Conservation (phyloP, 2,888 invertebrate genomes). For the Teinopalpus imperialis region DNA sequence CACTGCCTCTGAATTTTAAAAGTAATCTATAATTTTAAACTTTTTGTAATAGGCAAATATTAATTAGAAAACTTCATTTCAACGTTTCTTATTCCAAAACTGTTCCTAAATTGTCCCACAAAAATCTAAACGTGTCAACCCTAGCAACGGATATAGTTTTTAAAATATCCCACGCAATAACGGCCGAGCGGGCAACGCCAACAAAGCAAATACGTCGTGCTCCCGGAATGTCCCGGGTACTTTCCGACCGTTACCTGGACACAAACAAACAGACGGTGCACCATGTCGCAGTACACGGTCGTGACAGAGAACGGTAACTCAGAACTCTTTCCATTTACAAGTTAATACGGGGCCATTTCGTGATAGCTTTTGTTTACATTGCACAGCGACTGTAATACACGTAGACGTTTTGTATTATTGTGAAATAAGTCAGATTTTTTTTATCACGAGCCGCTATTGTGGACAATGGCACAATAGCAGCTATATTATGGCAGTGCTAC, state of each 20-base stretch:
- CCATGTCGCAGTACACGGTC: conserved; percentile 6
- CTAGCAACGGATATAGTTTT: conserved; percentile 10
- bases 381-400: too few species aligned
- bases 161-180: conserved; percentile 22
- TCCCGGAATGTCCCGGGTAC: conserved; percentile 7
- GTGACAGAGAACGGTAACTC: conserved; percentile 18
- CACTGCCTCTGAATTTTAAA: too few species aligned
- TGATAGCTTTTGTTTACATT: conserved; percentile 4
- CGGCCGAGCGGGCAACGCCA: conserved; percentile 1
- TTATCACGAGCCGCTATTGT: too few species aligned
- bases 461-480: too few species aligned
- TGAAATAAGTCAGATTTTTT: too few species aligned
- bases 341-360: conserved; percentile 12
- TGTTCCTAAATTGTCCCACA: neutral
- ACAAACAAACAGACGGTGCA: neutral
- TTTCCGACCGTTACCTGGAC: conserved; percentile 15
- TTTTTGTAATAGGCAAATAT: too few species aligned
- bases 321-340: conserved; percentile 21
- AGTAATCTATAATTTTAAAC: too few species aligned
- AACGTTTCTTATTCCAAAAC: too few species aligned
- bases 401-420: too few species aligned
- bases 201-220: conserved; percentile 10
- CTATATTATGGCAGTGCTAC: too few species aligned
- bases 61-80: too few species aligned
- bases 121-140: neutral